These are phyloP conservation scores for Menidia menidia DNA, from an alignment of 2,797 vertebrate genomes.

Conservation along the genomic window DNA sequence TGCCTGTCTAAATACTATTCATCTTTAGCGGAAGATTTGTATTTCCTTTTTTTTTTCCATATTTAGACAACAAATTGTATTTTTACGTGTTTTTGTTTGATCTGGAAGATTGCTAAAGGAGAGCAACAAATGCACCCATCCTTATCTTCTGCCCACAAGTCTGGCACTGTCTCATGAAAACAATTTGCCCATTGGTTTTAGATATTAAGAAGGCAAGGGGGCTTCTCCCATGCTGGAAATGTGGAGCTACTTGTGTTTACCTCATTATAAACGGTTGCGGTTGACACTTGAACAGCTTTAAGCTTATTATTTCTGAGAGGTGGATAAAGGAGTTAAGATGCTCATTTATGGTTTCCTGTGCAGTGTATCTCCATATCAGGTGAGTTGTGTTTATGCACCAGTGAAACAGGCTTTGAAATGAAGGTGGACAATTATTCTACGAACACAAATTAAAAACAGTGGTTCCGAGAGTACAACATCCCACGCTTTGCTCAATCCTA, in stretches of 20 bases:
- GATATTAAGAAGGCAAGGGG: conserved; percentile 38
- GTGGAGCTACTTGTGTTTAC: conserved; percentile 49
- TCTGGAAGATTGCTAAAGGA: conserved; percentile 28
- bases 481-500: conserved; percentile 13
- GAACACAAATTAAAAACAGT: conserved; percentile 30
- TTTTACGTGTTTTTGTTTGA: not conserved
- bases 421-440: conserved; percentile 21
- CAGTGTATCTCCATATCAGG: conserved; percentile 4
- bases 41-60: not conserved
- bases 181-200: conserved; percentile 55
- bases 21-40: conserved; percentile 41
- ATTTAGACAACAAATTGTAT: conserved; percentile 23
- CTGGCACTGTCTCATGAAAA: conserved; percentile 53
- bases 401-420: conserved; percentile 23
- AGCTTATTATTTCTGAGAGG: conserved; percentile 54
- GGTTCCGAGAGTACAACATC: conserved; percentile 23
- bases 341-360: conserved; percentile 21
- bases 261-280: conserved; percentile 51
- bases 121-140: conserved; percentile 58
- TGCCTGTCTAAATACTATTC: conserved; percentile 46
- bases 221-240: conserved; percentile 31
- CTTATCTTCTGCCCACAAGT: conserved; percentile 51
- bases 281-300: conserved; percentile 45
- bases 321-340: conserved; percentile 40
- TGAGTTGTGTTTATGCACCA: conserved; percentile 29